Base-by-base conservation (phyloP, 1,140 invertebrate genomes). In the Brachionus manjavacas region DNA sequence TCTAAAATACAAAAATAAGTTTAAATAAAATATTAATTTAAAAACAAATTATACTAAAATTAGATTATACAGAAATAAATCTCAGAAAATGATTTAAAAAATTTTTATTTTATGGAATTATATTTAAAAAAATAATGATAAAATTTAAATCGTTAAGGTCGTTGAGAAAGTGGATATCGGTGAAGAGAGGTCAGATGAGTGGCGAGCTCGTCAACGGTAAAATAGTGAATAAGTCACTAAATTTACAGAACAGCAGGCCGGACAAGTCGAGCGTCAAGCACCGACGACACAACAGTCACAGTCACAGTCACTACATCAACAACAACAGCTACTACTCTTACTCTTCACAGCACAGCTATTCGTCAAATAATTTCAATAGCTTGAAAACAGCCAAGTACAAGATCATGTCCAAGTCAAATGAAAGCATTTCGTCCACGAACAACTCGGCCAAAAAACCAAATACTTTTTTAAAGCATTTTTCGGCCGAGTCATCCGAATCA, bases 121-220 rank as follows among this genome's bases (percentile, higher is more conserved):
- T 31, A 35, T 3, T 35, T 35, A 35, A 35, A 35, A 35, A 35
- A 35, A 7, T 6, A 31, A 31, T 16, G 23, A 11, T 25, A 25
- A 64, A 64, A 23, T 64, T 49, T 39, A 3, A 0, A 68, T 11
- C 14, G 23, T 41, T 20, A 4, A 72, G 68, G 20, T 72, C 68
- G 4, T 39, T 72, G 14, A 39, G n/a, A 41, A 81, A 81, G 16
- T 81, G 79, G 79, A 81, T 81, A 31, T 41, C 79, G 16, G 64
- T 81, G n/a, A 81, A 81, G 41, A 81, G 41, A 43, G 79, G 79
- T 68, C 79, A 81, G 41, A 41, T 81, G 35, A 41, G 16, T 64
- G 79, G 79, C 16, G 52, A 60, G 41, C 39, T 81, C 35, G 79
- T 81, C 20, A 81, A 81, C 60, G 79, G 79, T 41, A 81, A 81